Base-by-base conservation (phyloP, 1,140 invertebrate species). In the Drosophila tristis region DNA sequence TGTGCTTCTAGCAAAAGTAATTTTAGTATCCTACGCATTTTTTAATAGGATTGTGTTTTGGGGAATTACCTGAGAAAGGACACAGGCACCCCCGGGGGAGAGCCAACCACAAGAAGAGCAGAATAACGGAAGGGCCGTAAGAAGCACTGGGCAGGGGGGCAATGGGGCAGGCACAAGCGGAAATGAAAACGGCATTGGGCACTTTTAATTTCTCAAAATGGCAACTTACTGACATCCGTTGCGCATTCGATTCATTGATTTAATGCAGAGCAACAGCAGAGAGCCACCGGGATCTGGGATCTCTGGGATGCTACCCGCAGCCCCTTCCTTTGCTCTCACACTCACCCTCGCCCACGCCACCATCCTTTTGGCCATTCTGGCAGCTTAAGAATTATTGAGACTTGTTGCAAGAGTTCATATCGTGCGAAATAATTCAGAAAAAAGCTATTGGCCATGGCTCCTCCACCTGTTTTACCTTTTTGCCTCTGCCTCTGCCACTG, bases 191-290 rank as follows among this genome's bases (percentile, higher is more conserved):
- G 85, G 79, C 79, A 85, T 62, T 71, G 80, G 82, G 71, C 79
- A 89, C 84, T 89, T 89, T 89, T 89, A 89, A 89, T 89, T 89
- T 89, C 85, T 89, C 84, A 89, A 89, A 84, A 84, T 89, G 85
- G 79, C 79, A 89, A 80, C 80, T 84, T 66, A 63, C 76, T 80
- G 84, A 89, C 84, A 80, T 89, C 84, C 85, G 84, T 56, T 75
- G 65, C 56, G 54, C 72, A 62, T 84, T 89, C 84, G 73, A 90
- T 80, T 84, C 84, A 89, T 84, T 89, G 84, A 79, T 78, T 89
- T 80, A 89, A 89, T 77, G 84, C 85, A 78, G 76, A 84, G 56
- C 61, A 84, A 84, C 79, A 80, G 72, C 66, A 65, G 43, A 45
- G 23, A 23, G 8, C 29, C 8, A 15, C 26, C 15, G 11, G 29